Conservation (phyloP, 2,113 vertebrate genomes). For the Microtus montanus region DNA sequence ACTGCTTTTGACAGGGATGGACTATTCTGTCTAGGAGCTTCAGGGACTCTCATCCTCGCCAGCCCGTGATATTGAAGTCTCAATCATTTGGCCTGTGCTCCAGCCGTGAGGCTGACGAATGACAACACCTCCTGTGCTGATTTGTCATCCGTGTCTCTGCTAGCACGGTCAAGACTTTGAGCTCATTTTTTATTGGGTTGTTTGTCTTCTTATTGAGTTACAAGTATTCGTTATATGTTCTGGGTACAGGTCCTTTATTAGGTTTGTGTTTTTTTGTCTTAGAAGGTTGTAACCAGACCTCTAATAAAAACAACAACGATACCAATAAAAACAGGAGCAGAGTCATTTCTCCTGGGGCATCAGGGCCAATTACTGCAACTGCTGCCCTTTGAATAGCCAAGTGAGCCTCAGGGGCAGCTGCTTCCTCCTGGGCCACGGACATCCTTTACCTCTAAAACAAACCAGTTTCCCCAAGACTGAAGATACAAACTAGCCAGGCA, state of each 20-base stretch:
- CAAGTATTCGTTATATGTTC: background rate
- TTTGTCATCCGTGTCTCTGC: background rate
- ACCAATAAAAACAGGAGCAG: background rate
- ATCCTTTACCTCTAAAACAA: background rate
- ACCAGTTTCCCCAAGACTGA: background rate
- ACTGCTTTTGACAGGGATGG: background rate
- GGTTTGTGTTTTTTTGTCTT: background rate
- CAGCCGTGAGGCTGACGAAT: background rate
- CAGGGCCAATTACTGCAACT: background rate
- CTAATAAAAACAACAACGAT: background rate
- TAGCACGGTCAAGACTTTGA: background rate
- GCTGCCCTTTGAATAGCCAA: background rate
- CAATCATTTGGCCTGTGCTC: fast-evolving
- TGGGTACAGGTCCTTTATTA: constrained; percentile 6
- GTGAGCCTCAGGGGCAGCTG: background rate
- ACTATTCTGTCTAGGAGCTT: fast-evolving
- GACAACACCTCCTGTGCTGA: fast-evolving
- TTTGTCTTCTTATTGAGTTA: constrained; percentile 38
- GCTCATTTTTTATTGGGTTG: constrained; percentile 39
- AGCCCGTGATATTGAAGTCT: fast-evolving
- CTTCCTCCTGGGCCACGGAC: background rate
- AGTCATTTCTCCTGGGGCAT: background rate
- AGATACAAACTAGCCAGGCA: background rate
- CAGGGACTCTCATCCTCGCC: background rate
- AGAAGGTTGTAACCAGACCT: background rate